Base-by-base conservation (phyloP, 2,888 invertebrate genomes). In the Aromia moschata region DNA sequence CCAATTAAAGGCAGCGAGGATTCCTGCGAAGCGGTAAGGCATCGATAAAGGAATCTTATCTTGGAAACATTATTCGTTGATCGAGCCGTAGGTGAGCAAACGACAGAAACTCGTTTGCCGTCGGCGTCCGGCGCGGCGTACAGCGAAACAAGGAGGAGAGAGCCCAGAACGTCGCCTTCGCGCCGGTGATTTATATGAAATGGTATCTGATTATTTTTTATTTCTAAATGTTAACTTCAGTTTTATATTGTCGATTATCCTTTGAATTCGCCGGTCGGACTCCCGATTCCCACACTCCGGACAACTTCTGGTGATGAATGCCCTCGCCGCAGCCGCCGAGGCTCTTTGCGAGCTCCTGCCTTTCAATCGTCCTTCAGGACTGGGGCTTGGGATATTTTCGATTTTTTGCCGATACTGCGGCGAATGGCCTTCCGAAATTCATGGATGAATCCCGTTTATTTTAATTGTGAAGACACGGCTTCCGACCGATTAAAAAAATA, bases 191-290 rank as follows among this genome's bases (percentile, higher is more conserved):
- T 80, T 80, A 80, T 80, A 79, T 77, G 76, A 79, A 79, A 79
- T 77, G 77, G 74, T 79, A 77, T 78, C 78, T 77, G 80, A 80
- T 79, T 78, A 79, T 79, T 79, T 78, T 78, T 79, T 76, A 75
- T 76, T 80, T 79, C 78, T 78, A 78, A 80, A 80, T 80, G 80
- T 80, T 80, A 79, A 79, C 79, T 77, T 79, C 76, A 77, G 78
- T 79, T 80, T 80, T 80, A 80, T 80, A 80, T 80, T 80, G 80
- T 80, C 79, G 80, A 79, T 78, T 79, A 75, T 75, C 78, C 78
- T 80, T 81, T 79, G 79, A 77, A 70, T 71, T 72, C 69, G 77
- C 79, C 78, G 79, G 72, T 70, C 65, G 70, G 71, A 78, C 78
- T 78, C 76, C 77, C 70, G 79, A 75, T 80, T 80, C 80, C 79